Percentiles rank a stretch among this genome's conserved stretches.
phyloP scores from a whole-genome alignment of 2,797 vertebrate genomes.

The Poecilia wingei region DNA sequence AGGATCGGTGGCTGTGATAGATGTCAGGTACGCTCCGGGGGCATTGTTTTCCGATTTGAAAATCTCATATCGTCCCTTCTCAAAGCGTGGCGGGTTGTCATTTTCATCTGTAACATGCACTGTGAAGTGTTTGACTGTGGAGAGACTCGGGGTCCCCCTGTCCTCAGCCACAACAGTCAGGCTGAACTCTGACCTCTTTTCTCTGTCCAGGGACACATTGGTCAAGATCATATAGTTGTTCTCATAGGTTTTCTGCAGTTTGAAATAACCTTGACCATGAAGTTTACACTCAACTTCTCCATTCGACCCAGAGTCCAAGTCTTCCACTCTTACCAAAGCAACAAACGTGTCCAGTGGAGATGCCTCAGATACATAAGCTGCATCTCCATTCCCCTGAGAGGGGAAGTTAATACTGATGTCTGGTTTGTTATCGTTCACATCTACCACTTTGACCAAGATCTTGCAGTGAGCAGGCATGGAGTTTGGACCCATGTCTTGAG shows the following conservation, averaged over 20 bases:
- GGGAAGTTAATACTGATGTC: conserved; percentile 93
- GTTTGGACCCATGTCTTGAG: conserved; percentile 96
- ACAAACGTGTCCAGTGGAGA: conserved; percentile 92
- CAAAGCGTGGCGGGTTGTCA: conserved; percentile 94
- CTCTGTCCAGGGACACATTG: conserved; percentile 91
- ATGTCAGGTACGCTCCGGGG: conserved; percentile 90
- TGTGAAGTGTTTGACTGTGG: conserved; percentile 93
- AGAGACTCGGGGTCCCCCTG: conserved; percentile 89
- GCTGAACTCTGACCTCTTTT: conserved; percentile 93
- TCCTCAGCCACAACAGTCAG: conserved; percentile 95
- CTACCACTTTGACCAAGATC: conserved; percentile 92
- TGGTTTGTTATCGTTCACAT: conserved; percentile 96
- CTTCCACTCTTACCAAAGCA: conserved; percentile 92
- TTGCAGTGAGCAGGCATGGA: conserved; percentile 97
- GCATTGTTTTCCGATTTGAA: conserved; percentile 95
- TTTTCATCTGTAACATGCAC: conserved; percentile 94
- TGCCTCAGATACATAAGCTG: conserved; percentile 90
- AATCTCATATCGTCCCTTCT: conserved; percentile 91
- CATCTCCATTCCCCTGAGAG: conserved; percentile 89
- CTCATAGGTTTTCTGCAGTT: conserved; percentile 93
- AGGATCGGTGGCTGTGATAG: conserved; percentile 90
- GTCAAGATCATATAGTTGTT: conserved; percentile 97
- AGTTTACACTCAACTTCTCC: conserved; percentile 92
- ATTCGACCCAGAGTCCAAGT: conserved; percentile 91
- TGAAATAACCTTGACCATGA: conserved; percentile 93